phyloP scores from a whole-genome alignment of 1,140 invertebrate species.

The Drosophila ananassae region DNA sequence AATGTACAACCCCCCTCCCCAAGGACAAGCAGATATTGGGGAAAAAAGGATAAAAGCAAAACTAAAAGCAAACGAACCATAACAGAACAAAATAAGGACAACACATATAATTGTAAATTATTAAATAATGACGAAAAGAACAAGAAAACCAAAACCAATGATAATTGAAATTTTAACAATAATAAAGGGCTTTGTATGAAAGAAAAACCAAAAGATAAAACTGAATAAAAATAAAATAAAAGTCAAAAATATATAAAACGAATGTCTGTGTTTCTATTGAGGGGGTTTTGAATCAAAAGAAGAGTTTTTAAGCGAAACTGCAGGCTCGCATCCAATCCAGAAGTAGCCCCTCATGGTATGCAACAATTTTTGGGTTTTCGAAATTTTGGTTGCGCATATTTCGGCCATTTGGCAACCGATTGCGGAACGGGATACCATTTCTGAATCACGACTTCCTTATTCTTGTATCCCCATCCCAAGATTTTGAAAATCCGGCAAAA shows the following conservation, averaged over 20 bases:
- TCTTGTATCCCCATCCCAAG: too few relatives aligned
- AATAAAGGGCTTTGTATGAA: slow-evolving; percentile 82
- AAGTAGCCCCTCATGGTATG: too few relatives aligned
- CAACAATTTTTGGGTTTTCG: too few relatives aligned
- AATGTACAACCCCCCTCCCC: slow-evolving; percentile 60
- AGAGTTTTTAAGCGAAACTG: too few relatives aligned
- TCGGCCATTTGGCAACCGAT: too few relatives aligned
- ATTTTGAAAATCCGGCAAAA: neutral
- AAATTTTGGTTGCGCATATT: too few relatives aligned
- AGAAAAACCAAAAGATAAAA: slow-evolving; percentile 43
- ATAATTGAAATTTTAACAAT: slow-evolving; percentile 75
- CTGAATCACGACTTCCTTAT: too few relatives aligned
- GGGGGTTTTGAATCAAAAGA: too few relatives aligned
- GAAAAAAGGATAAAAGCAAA: slow-evolving; percentile 16
- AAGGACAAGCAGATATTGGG: slow-evolving; percentile 15
- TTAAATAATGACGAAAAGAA: slow-evolving; percentile 63
- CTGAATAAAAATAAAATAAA: slow-evolving; percentile 52
- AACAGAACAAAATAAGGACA: slow-evolving; percentile 2
- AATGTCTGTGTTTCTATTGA: neutral
- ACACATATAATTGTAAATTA: slow-evolving; percentile 74
- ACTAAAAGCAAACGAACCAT: slow-evolving; percentile 23
- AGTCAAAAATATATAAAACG: slow-evolving; percentile 19
- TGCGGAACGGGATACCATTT: neutral
- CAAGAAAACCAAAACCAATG: slow-evolving; percentile 33
- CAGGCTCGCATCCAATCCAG: too few relatives aligned